Conservation (phyloP, 2,113 vertebrate species). For the Octodon degus region DNA sequence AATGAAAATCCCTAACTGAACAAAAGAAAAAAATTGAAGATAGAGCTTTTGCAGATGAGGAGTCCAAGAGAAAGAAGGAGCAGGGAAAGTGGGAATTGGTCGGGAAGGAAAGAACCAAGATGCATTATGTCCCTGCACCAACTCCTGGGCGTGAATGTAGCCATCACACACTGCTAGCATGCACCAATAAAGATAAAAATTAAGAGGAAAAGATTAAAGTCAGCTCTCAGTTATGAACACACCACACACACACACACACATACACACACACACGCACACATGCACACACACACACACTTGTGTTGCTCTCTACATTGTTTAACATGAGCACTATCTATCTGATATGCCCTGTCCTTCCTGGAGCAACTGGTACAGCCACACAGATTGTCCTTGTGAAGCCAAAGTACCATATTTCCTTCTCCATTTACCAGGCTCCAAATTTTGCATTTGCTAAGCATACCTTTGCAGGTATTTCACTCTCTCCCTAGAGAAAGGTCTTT, state of each 20-base stretch:
- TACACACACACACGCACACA: not conserved
- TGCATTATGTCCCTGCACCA: not conserved
- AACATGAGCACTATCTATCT: not conserved
- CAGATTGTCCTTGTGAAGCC: not conserved
- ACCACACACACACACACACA: too few relatives aligned
- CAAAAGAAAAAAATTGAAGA: not conserved
- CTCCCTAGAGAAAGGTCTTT: not conserved
- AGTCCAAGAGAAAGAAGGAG: not conserved
- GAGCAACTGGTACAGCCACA: too few relatives aligned
- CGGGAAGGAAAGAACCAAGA: not conserved
- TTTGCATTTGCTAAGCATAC: not conserved
- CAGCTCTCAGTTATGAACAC: not conserved
- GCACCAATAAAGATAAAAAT: not conserved
- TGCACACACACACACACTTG: not conserved
- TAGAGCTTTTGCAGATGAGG: not conserved
- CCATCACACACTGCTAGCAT: not conserved
- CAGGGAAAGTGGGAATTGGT: not conserved
- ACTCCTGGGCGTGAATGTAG: not conserved
- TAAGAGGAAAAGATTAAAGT: not conserved
- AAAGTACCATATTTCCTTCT: not conserved
- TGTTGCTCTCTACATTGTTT: not conserved
- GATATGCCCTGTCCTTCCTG: not conserved
- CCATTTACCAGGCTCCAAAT: not conserved
- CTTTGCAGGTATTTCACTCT: not conserved
- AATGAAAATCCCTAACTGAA: not conserved